Evolutionary conservation across 1,140 invertebrate species (phyloP).

Genomic region (Tachypleus tridentatus): DNA sequence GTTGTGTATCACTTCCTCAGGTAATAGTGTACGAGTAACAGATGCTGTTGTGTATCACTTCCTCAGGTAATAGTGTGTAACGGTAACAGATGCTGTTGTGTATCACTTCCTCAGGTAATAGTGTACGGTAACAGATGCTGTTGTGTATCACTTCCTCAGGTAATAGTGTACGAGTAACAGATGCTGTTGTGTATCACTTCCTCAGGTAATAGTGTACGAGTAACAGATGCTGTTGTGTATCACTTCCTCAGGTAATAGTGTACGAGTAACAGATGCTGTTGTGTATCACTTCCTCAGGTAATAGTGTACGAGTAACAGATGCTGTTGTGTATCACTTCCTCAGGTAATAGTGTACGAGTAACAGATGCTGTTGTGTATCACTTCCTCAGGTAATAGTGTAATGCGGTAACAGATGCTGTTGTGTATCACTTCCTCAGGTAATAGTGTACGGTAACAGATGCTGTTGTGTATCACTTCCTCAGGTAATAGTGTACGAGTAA

Average conservation of each 20-base stretch:
- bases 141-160: slow-evolving; percentile 91
- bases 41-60: slow-evolving; percentile 96
- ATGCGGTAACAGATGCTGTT: slow-evolving; percentile 91
- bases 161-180: slow-evolving; percentile 83
- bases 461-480: slow-evolving; percentile 89
- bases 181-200: slow-evolving; percentile 93
- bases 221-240: slow-evolving; percentile 89
- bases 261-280: slow-evolving; percentile 89
- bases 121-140: slow-evolving; percentile 89
- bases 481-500: slow-evolving; percentile 77
- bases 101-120: slow-evolving; percentile 85
- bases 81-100: slow-evolving; percentile 91
- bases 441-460: slow-evolving; percentile 92
- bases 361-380: slow-evolving; percentile 93
- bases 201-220: slow-evolving; percentile 74
- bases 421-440: slow-evolving; percentile 89
- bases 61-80: slow-evolving; percentile 64
- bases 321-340: slow-evolving; percentile 92
- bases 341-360: slow-evolving; percentile 73
- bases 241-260: slow-evolving; percentile 86
- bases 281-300: slow-evolving; percentile 89
- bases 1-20: neutral
- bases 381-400: slow-evolving; percentile 77
- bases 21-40: too few species aligned
- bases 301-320: slow-evolving; percentile 88